Percentiles rank a stretch among this genome's conserved stretches.
Evolutionary conservation across 2,797 vertebrate genomes (phyloP).

Genomic region (Epinephelus coioides): DNA sequence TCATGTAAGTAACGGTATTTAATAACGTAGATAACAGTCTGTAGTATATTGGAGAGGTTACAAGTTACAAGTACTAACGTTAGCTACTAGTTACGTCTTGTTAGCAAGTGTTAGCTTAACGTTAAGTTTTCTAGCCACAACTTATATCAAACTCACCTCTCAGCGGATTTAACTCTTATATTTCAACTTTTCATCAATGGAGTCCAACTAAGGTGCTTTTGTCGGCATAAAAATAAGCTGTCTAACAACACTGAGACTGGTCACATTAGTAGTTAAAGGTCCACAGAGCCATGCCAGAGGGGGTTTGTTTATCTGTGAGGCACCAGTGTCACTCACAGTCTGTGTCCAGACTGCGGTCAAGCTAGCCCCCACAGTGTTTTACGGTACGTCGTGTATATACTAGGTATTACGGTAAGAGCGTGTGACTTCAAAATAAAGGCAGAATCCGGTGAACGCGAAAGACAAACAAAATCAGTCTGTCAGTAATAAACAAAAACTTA

Average conservation of each 20-base stretch:
- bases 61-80: not conserved
- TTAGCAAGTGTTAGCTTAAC: slow-evolving; percentile 68
- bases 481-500: too few species aligned
- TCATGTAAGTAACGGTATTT: not conserved
- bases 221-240: not conserved
- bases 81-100: not conserved
- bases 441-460: too few species aligned
- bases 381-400: too few species aligned
- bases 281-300: slow-evolving; percentile 21
- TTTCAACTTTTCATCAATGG: slow-evolving; percentile 31
- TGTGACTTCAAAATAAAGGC: too few species aligned
- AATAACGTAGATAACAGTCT: not conserved
- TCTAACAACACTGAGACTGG: not conserved
- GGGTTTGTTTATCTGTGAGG: slow-evolving; percentile 73
- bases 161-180: not conserved
- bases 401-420: too few species aligned
- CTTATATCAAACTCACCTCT: slow-evolving; percentile 74
- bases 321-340: slow-evolving; percentile 34
- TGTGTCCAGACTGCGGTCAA: slow-evolving; percentile 11
- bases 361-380: too few species aligned
- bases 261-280: slow-evolving; percentile 30
- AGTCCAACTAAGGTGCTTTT: not conserved
- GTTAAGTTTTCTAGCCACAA: slow-evolving; percentile 50
- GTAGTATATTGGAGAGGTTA: not conserved
- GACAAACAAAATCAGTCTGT: too few species aligned